Percentiles rank a stretch among this genome's conserved stretches.
phyloP scores from a whole-genome alignment of 2,797 vertebrate genomes.

The Neosilurus hyrtlii region DNA sequence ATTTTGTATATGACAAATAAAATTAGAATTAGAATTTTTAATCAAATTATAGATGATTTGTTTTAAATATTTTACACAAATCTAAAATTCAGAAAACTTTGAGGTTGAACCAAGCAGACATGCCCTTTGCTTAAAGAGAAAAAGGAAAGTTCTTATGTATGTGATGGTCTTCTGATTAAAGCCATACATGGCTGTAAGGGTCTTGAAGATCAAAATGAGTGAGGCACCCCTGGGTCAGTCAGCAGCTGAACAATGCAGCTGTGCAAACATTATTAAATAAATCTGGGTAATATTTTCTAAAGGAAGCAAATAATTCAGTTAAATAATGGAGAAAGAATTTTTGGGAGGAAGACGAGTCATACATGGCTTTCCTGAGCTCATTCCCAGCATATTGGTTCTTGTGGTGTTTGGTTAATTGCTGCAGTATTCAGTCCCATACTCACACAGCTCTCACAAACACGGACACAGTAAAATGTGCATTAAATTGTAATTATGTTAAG shows the following conservation, averaged over 20 bases:
- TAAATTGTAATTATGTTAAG: constrained; percentile 74
- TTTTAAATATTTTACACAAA: background rate
- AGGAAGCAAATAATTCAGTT: constrained; percentile 73
- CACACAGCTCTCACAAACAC: constrained; percentile 65
- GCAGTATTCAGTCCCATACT: constrained; percentile 57
- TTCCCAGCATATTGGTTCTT: constrained; percentile 58
- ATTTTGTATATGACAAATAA: too few relatives aligned
- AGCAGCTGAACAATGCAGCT: constrained; percentile 69
- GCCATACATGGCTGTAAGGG: constrained; percentile 61
- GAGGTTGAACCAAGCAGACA: background rate
- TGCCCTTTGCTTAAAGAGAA: constrained; percentile 11
- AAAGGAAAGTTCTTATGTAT: constrained; percentile 45
- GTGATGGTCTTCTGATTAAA: constrained; percentile 63
- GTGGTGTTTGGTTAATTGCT: constrained; percentile 62
- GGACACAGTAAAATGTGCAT: constrained; percentile 67
- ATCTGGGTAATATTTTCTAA: constrained; percentile 70
- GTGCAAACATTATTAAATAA: constrained; percentile 76
- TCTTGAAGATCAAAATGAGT: constrained; percentile 63
- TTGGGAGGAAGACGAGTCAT: constrained; percentile 63
- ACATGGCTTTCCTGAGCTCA: constrained; percentile 58
- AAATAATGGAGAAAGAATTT: constrained; percentile 65
- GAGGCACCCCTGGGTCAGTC: constrained; percentile 59
- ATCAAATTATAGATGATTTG: too few relatives aligned
- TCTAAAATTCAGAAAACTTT: background rate
- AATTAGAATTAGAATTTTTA: too few relatives aligned